Evolutionary conservation across 1,140 invertebrate genomes (phyloP).

Genomic region (Oncopodura yosiiana): DNA sequence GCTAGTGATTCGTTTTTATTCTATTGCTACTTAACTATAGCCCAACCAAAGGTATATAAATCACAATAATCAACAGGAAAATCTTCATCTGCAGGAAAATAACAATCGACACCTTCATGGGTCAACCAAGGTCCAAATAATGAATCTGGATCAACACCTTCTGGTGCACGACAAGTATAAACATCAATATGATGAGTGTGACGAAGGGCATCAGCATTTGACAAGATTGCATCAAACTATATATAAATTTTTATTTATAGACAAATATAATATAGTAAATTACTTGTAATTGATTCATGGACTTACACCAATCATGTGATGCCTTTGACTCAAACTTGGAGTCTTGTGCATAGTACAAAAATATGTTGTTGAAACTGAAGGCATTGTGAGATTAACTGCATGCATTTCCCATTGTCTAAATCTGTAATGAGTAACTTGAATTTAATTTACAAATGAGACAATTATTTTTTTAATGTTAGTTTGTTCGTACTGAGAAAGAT

Average conservation of each 20-base stretch:
- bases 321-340: not conserved
- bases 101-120: not conserved
- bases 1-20: not conserved
- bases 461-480: too few relatives aligned
- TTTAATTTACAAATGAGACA: too few relatives aligned
- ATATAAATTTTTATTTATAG: not conserved
- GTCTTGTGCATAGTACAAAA: not conserved
- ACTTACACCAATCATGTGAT: not conserved
- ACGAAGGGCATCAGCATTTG: too few relatives aligned
- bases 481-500: not conserved
- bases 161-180: not conserved
- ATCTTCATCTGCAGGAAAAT: not conserved
- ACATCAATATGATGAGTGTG: conserved; percentile 4
- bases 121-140: not conserved
- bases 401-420: too few relatives aligned
- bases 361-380: not conserved
- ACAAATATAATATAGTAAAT: too few relatives aligned
- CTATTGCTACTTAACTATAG: too few relatives aligned
- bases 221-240: too few relatives aligned
- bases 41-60: not conserved
- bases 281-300: too few relatives aligned
- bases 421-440: too few relatives aligned
- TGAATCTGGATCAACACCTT: not conserved
- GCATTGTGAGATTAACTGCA: not conserved
- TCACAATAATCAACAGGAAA: not conserved